A percentile compares a stretch with the other conserved stretches of the same genome.
phyloP scores from a whole-genome alignment of 2,113 vertebrate species.

The Formicarius rufipectus region DNA sequence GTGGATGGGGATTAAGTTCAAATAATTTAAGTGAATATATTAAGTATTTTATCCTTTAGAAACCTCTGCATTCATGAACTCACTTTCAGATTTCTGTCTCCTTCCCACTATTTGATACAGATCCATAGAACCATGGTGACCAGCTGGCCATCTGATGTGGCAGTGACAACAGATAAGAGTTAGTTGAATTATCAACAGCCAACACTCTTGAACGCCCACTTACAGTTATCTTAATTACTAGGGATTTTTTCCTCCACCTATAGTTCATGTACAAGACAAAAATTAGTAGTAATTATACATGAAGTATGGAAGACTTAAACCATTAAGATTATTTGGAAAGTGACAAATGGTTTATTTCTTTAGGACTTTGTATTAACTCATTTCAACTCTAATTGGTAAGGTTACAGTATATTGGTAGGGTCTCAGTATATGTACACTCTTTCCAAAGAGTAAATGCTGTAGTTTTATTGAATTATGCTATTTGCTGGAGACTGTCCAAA shows the following conservation, averaged over 20 bases:
- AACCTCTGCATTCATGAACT: not conserved
- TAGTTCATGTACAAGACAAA: not conserved
- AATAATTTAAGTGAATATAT: not conserved
- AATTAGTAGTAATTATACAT: not conserved
- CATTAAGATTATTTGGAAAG: not conserved
- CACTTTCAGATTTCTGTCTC: not conserved
- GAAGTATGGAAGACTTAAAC: not conserved
- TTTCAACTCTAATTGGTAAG: slow-evolving; percentile 21
- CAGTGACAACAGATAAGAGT: not conserved
- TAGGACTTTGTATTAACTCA: slow-evolving; percentile 4
- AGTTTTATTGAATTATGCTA: not conserved
- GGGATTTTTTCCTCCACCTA: not conserved
- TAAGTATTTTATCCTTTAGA: not conserved
- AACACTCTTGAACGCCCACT: not conserved
- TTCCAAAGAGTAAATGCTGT: not conserved
- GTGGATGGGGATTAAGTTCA: not conserved
- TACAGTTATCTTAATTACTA: not conserved
- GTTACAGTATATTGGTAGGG: not conserved
- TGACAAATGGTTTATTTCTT: slow-evolving; percentile 29
- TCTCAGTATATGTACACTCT: not conserved
- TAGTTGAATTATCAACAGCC: not conserved
- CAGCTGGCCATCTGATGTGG: not conserved
- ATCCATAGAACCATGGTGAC: not conserved
- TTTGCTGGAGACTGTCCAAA: not conserved
- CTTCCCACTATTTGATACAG: not conserved